Base-by-base conservation (phyloP, 1,140 invertebrate genomes). In the Procambarus clarkii region DNA sequence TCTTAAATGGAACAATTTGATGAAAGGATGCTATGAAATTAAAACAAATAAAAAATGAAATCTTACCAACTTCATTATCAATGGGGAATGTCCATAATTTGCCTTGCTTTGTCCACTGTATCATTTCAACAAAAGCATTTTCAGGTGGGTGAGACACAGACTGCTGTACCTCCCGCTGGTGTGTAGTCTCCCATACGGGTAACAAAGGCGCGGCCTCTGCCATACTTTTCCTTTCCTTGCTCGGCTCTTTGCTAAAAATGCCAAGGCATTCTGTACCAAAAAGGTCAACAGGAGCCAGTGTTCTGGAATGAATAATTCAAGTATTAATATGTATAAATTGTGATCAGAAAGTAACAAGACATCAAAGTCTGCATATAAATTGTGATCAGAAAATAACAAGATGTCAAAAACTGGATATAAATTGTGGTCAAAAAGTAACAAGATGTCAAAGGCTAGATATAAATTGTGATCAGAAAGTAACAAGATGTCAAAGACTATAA, bases 71-170 rank as follows among this genome's bases (percentile, higher is more conserved):
- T 95, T 99, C 98, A 95, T 99, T 99, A 94, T 99, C 95, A 89
- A 99, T 98, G 15, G 99, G 99, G 94, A 99, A 99, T 84, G 97
- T 96, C 99, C 99, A 99, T 11, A 99, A 93, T 95, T 98, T 99
- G 77, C 98, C 98, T 94, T 98, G 96, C 81, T 99, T 96, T 0
- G 99, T 99, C 98, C 98, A 99, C 80, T 96, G 93, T 86, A 98
- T 98, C 96, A 99, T 97, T 95, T 99, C 98, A 95, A 96, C 97
- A 94, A 98, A 99, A 93, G 97, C 97, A 95, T 99, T 99, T 8
- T 95, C 94, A 0, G 98, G 98, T 9, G 97, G 96, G 94, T 97
- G 96, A 5, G 96, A 95, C 0, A 96, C 94, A 0, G 95, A 93
- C 24, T 97, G 77, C 58, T 80, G 69, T 60, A 92, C 13, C 45